phyloP scores from a whole-genome alignment of 2,797 vertebrate species.

The Chaetophractus vellerosus region DNA sequence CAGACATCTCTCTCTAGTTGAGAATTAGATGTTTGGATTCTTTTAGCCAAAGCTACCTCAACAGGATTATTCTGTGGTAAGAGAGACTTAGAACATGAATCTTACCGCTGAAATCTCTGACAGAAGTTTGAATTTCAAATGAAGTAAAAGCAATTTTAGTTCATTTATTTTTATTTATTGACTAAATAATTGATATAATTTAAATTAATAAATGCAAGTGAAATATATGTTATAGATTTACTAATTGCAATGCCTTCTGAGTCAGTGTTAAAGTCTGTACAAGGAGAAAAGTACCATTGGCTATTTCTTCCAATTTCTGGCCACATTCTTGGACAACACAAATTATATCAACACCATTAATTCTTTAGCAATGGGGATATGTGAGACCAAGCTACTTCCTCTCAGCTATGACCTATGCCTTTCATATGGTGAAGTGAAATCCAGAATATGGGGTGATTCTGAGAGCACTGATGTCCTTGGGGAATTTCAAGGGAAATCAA shows the following conservation, averaged over 20 bases:
- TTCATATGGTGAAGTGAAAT: background rate
- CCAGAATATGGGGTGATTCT: background rate
- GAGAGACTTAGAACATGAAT: background rate
- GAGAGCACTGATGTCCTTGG: background rate
- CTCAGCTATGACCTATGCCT: background rate
- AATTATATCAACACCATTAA: background rate
- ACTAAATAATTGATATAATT: background rate
- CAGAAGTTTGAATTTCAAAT: background rate
- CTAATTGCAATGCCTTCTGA: background rate
- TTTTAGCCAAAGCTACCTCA: background rate
- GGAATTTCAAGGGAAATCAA: conserved; percentile 58
- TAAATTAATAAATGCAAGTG: conserved; percentile 12
- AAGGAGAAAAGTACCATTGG: background rate
- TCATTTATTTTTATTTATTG: conserved; percentile 34
- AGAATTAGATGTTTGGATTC: background rate
- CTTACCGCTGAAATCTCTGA: background rate
- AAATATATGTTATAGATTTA: background rate
- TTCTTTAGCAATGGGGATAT: background rate
- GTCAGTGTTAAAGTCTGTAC: background rate
- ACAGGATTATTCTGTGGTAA: background rate
- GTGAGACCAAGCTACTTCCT: background rate
- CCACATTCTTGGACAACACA: background rate
- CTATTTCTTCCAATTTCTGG: background rate
- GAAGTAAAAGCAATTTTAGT: background rate
- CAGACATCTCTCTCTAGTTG: background rate